Evolutionary conservation across 2,797 vertebrate genomes (phyloP).

Genomic region (Pipistrellus nathusii): DNA sequence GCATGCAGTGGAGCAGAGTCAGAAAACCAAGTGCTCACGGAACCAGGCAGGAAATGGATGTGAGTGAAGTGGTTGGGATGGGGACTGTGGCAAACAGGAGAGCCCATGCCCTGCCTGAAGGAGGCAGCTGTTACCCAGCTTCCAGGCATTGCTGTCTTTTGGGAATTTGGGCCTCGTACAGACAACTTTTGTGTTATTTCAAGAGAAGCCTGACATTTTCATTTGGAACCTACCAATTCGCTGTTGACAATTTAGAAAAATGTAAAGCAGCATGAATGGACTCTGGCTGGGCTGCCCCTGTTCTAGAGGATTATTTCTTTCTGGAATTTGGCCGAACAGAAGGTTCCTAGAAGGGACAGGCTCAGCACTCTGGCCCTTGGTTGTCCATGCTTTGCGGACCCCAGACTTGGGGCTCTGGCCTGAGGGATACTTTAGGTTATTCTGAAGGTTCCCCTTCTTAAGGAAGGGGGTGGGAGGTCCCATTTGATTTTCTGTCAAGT

Average conservation of each 20-base stretch:
- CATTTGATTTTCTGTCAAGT: not conserved
- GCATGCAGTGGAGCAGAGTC: not conserved
- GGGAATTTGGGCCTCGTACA: not conserved
- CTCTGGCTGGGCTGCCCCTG: not conserved
- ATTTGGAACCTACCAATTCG: not conserved
- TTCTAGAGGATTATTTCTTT: not conserved
- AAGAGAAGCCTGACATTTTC: constrained; percentile 17
- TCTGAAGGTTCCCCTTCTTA: constrained; percentile 4
- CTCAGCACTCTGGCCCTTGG: not conserved
- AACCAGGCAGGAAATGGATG: not conserved
- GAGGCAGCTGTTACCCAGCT: constrained; percentile 61
- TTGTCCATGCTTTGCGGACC: not conserved
- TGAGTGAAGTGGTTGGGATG: not conserved
- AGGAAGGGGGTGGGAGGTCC: not conserved
- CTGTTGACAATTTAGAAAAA: not conserved
- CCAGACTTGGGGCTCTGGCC: not conserved
- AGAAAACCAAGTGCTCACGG: not conserved
- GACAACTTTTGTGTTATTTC: not conserved
- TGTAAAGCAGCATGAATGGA: not conserved
- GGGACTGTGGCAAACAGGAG: not conserved
- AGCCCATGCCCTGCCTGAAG: constrained; percentile 67
- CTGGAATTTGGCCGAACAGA: constrained; percentile 4
- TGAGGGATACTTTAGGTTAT: not conserved
- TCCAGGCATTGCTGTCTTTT: not conserved
- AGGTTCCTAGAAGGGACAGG: not conserved